Percentiles rank a stretch among this genome's conserved stretches.
phyloP scores from a whole-genome alignment of 1,140 invertebrate genomes.

The Ostrea edulis region DNA sequence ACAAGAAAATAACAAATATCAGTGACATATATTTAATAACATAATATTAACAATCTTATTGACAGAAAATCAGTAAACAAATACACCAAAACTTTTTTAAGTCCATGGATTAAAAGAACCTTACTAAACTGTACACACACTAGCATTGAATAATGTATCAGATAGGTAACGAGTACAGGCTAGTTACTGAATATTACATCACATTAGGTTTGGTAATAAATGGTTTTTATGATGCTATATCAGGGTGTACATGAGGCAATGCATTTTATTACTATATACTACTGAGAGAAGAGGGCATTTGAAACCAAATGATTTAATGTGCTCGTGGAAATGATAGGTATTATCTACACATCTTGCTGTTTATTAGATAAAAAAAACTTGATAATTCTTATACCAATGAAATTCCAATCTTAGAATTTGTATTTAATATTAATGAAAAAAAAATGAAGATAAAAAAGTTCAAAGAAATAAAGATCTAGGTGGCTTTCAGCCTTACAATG shows the following conservation, averaged over 20 bases:
- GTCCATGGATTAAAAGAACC: neutral
- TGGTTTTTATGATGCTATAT: neutral
- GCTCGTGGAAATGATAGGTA: too few species aligned
- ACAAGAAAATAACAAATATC: neutral
- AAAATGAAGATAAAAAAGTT: too few species aligned
- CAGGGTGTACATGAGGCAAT: neutral
- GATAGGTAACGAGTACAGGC: neutral
- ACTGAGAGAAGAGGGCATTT: neutral
- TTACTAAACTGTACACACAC: neutral
- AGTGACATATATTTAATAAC: constrained; percentile 31
- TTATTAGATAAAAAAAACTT: too few species aligned
- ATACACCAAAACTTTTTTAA: constrained; percentile 2
- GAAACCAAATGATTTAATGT: too few species aligned
- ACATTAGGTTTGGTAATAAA: neutral
- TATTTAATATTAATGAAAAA: too few species aligned
- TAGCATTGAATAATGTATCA: neutral
- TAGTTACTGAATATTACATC: neutral
- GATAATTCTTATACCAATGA: too few species aligned
- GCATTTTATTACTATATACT: neutral
- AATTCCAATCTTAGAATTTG: too few species aligned
- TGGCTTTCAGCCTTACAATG: too few species aligned
- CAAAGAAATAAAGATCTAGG: neutral
- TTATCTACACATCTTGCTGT: too few species aligned
- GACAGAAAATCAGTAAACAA: constrained; percentile 12
- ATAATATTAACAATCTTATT: constrained; percentile 21